Percentiles rank a stretch among this genome's conserved stretches.
These are phyloP conservation scores for Anneissia japonica DNA, from an alignment of 35 echinoderm and acorn worm species.

Conservation along the genomic window DNA sequence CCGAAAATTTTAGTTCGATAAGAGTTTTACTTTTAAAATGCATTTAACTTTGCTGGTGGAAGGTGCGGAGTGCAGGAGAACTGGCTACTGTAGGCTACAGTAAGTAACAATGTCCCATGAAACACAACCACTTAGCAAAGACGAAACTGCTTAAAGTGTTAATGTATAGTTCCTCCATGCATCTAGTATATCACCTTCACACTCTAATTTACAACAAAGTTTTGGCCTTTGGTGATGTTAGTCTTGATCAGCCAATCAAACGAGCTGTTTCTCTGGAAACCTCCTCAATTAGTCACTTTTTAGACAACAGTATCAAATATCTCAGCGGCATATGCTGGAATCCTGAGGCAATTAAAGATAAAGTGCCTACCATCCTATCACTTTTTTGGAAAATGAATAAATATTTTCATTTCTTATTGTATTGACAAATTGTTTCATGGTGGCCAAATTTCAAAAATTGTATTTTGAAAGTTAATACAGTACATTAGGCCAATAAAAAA, in stretches of 20 bases:
- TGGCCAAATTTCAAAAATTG: neutral
- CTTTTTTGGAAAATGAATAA: neutral
- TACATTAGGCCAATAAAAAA: no score
- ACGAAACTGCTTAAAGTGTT: no score
- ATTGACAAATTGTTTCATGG: neutral
- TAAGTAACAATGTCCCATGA: no score
- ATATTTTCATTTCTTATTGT: neutral
- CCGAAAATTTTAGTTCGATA: no score
- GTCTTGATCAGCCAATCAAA: neutral
- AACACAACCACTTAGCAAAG: no score
- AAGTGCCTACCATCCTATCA: neutral
- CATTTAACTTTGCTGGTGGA: no score
- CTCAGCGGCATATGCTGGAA: neutral
- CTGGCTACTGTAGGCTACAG: no score
- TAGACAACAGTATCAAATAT: neutral
- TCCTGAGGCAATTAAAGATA: neutral
- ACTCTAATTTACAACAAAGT: neutral
- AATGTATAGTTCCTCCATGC: no score
- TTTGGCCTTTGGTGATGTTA: neutral
- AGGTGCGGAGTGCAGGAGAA: no score
- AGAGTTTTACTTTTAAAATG: no score
- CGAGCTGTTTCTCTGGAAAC: neutral
- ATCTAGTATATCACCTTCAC: neutral
- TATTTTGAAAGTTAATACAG: no score
- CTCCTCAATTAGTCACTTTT: neutral